Evolutionary conservation across 2,797 vertebrate species (phyloP).

Genomic region (Notolabrus celidotus): DNA sequence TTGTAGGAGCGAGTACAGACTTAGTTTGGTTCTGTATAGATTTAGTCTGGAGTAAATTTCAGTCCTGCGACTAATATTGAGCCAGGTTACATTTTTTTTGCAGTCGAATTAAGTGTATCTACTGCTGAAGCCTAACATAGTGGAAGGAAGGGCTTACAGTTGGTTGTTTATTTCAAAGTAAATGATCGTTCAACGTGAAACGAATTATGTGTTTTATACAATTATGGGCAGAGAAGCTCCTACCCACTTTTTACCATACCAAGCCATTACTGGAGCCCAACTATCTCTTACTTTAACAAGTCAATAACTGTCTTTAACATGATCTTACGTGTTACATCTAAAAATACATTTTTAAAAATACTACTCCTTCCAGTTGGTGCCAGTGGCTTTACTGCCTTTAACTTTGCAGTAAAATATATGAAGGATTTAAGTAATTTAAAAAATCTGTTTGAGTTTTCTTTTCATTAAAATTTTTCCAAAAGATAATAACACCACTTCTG

Average conservation of each 20-base stretch:
- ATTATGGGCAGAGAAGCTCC: constrained; percentile 4
- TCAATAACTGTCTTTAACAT: constrained; percentile 1
- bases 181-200: constrained; percentile 13
- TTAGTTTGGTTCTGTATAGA: no score
- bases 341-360: constrained; percentile 1
- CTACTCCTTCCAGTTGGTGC: no score
- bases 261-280: neutral
- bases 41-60: no score
- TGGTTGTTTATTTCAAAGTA: constrained; percentile 8
- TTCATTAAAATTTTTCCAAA: no score
- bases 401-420: no score
- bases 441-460: no score
- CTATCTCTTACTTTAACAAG: neutral
- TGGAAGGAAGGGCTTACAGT: neutral
- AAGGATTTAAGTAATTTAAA: no score
- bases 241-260: constrained; percentile 8
- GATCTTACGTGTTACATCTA: neutral
- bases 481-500: no score
- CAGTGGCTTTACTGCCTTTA: neutral
- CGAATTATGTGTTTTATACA: constrained; percentile 18
- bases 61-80: neutral
- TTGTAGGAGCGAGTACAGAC: neutral
- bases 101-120: neutral
- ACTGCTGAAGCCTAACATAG: neutral
- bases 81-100: neutral